Evolutionary conservation across 2,888 invertebrate species (phyloP), one percentile per base, ranked within the genome.

Genomic region (Mayetiola destructor): DNA sequence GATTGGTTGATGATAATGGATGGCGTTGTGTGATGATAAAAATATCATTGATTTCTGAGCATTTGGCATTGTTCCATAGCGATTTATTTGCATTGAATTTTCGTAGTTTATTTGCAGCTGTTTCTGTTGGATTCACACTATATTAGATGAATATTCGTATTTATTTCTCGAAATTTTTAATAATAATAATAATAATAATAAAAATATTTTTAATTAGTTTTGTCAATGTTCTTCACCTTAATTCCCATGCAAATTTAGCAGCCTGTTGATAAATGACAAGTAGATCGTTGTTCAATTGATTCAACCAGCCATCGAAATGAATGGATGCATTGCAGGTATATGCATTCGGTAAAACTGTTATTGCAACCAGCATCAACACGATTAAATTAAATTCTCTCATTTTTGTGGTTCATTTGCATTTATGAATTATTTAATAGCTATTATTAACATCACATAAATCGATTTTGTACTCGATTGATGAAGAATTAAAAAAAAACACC

Each of bases 21-120:
- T 32, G 30, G 29, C 30, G 53, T 10, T 18, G 9, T 3, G 53
- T 27, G n/a, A 48, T n/a, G 14, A 27, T 27, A 1, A 48, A n/a
- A 5, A 48, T n/a, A 3, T 48, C 27, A 6, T 48, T 14, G 6
- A 61, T 60, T 29, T 64, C 63, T 2, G 63, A 63, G 60, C 73
- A 73, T 27, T 69, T 63, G 35, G 61, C 61, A 61, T 70, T 69
- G 60, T 65, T 67, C 73, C 73, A 73, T 42, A 61, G 61, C 23
- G 68, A 68, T 48, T 68, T 66, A 6, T 63, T 63, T 57, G 62
- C 60, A 20, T 65, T 65, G 16, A 66, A 59, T 48, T 62, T 52
- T 1, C 61, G 58, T 16, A 63, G 60, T 36, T 64, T 60, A n/a
- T 61, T 56, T 36, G 61, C 59, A 2, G 61, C 30, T 53, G 60